Conservation (phyloP, 2,113 vertebrate species). For the Isurus oxyrinchus region DNA sequence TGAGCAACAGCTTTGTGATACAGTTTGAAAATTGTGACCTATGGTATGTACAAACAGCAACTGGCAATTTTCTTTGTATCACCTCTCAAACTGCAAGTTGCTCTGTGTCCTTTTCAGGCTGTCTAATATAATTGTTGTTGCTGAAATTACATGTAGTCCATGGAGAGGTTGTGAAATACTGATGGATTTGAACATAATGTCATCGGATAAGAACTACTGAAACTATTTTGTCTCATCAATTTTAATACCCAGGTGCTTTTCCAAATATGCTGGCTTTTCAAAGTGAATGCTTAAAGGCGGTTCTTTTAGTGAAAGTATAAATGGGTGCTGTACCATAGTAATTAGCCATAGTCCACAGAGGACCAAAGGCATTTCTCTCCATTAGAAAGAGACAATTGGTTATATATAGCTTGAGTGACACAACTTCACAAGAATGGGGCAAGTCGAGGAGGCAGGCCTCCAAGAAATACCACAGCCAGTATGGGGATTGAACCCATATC, state of each 20-base stretch:
- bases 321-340: no score
- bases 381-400: no score
- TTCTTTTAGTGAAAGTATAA: background rate
- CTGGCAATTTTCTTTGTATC: background rate
- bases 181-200: background rate
- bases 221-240: slow-evolving; percentile 11
- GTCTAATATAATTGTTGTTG: background rate
- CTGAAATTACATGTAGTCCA: slow-evolving; percentile 16
- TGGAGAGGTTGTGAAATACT: slow-evolving; percentile 15
- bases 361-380: no score
- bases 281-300: background rate
- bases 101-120: background rate
- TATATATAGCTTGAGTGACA: no score
- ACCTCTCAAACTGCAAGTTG: background rate
- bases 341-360: no score
- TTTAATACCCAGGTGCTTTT: slow-evolving; percentile 17
- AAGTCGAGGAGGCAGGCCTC: no score
- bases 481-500: no score
- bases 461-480: no score
- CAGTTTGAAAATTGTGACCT: background rate
- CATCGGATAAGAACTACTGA: background rate
- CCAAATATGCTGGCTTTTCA: background rate
- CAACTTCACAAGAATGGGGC: no score
- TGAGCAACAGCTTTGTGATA: background rate
- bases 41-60: slow-evolving; percentile 3